Conservation (phyloP, 2,797 vertebrate genomes). For the Parotocinclus haroldoi region DNA sequence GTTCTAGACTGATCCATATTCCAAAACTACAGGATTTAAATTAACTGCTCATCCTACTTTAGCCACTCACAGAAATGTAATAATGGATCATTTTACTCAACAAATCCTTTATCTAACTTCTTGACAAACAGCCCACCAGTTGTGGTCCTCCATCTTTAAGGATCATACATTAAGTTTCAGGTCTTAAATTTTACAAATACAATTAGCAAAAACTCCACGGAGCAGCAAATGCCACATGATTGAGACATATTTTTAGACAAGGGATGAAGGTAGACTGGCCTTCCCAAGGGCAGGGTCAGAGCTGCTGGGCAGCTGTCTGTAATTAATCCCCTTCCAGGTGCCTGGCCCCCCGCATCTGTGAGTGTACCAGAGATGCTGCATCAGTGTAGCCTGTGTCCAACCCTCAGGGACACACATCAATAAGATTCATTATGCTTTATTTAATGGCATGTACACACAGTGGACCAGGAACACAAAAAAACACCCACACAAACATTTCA, state of each 20-base stretch:
- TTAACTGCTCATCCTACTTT: too few species aligned
- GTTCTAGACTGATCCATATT: too few species aligned
- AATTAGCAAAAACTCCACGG: too few species aligned
- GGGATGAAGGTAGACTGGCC: constrained; percentile 55
- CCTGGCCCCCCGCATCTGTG: constrained; percentile 72
- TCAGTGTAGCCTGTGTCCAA: constrained; percentile 62
- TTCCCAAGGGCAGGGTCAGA: constrained; percentile 67
- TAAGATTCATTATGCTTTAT: constrained; percentile 70
- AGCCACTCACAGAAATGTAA: too few species aligned
- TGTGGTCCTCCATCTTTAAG: too few species aligned
- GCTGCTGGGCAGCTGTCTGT: constrained; percentile 78
- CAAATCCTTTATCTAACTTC: too few species aligned
- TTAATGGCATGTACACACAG: constrained; percentile 60
- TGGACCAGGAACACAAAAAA: constrained; percentile 54
- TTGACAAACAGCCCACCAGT: too few species aligned
- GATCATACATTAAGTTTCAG: too few species aligned
- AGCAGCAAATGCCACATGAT: neutral
- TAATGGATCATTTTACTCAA: too few species aligned
- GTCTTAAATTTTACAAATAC: too few species aligned
- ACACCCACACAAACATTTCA: constrained; percentile 36
- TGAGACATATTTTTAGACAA: constrained; percentile 33
- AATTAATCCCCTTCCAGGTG: constrained; percentile 75
- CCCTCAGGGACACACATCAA: constrained; percentile 63
- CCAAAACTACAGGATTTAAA: too few species aligned
- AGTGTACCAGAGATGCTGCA: constrained; percentile 58